Base-by-base conservation (phyloP, 2,797 vertebrate genomes). In the Sebastolobus alascanus region DNA sequence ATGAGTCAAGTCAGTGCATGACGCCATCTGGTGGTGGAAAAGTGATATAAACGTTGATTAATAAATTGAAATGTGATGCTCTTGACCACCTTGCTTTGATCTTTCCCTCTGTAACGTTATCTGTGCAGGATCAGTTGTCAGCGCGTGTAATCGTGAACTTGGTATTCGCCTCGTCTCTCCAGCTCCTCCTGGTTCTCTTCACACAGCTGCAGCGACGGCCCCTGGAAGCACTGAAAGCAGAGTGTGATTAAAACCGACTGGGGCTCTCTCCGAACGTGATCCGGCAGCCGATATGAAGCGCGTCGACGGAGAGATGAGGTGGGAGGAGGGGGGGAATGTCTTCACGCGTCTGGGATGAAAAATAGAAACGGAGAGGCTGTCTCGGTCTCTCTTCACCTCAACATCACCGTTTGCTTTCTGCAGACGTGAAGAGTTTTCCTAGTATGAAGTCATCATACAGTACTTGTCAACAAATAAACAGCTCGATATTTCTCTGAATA, bases 161-260 rank as follows among this genome's bases (percentile, higher is more conserved):
- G 73, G 68, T 90, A 92, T 91, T 91, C 84, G 10, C 27, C 73
- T 86, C 86, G 56, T 74, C 66, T 64, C 66, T 64, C 66, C 46
- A 0, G 66, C 18, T 54, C 27, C 68, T 68, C 25, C 77, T 7
- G 65, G 54, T 70, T 79, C 20, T 52, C 31, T 83, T 66, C 76
- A 64, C 76, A 64, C 65, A 40, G 82, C 76, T 82, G 46, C 71
- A 82, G 80, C 29, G 16, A 75, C 16, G 74, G 82, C 87, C 64
- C 77, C 84, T 87, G 82, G 86, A 90, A 83, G 78, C 79, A 60
- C 77, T 59, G 40, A 50, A 33, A 78, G 82, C 74, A 25, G 83
- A 74, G 59, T 75, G 82, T 86, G 90, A 93, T 93, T 92, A 90
- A 88, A 91, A 79, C 56, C 68, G 92, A 92, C 89, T 70, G 69